phyloP scores from a whole-genome alignment of 2,888 invertebrate species.

The Falcaria lacertinaria region DNA sequence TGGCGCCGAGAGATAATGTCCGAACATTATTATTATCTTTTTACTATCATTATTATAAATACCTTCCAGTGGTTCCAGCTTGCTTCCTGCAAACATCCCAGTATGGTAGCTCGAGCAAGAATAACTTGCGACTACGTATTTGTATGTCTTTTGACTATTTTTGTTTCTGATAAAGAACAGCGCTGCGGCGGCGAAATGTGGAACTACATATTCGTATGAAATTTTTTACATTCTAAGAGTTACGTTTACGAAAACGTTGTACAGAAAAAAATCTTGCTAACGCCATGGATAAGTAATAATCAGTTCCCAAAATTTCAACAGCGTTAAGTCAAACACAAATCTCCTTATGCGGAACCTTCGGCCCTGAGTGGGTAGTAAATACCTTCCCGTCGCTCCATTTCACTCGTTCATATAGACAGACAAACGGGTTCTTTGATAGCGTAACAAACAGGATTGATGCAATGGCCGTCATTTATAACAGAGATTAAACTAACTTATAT shows the following conservation, averaged over 20 bases:
- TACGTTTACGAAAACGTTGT: no score
- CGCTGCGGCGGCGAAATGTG: no score
- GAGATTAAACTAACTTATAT: background rate
- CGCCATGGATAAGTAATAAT: background rate
- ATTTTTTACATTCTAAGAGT: no score
- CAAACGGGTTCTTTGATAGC: slow-evolving; percentile 3
- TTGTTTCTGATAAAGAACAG: no score
- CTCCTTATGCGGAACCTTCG: slow-evolving; percentile 1
- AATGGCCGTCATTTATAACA: background rate
- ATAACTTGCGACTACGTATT: no score
- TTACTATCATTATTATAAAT: background rate
- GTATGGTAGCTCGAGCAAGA: no score
- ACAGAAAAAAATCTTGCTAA: no score
- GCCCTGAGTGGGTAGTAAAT: slow-evolving; percentile 1
- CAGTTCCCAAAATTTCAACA: background rate
- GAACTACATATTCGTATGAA: no score
- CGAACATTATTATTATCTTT: no score
- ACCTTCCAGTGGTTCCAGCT: background rate
- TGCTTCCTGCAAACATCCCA: background rate
- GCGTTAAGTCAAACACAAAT: slow-evolving; percentile 1
- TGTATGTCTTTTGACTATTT: no score
- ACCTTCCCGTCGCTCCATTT: slow-evolving; percentile 1
- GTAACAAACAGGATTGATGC: background rate
- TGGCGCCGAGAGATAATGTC: no score
- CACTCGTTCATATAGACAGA: background rate